Percentiles rank a stretch among this genome's conserved stretches.
These are phyloP conservation scores for Drosophila longiperda DNA, from an alignment of 2,888 invertebrate species.

Conservation along the genomic window DNA sequence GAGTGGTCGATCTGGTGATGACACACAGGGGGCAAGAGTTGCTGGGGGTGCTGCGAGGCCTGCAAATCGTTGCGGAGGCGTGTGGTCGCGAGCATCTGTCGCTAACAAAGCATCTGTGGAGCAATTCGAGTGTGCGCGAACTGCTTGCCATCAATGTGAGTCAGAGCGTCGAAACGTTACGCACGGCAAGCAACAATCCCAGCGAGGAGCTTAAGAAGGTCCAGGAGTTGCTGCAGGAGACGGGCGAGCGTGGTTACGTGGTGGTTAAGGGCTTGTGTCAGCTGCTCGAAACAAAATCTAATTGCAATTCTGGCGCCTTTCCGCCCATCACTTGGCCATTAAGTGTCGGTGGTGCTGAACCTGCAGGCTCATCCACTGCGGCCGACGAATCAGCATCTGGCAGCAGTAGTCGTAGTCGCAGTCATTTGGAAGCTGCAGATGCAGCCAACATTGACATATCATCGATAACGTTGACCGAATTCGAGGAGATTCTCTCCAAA, in stretches of 20 bases:
- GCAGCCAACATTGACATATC: slow-evolving; percentile 84
- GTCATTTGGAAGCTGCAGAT: slow-evolving; percentile 77
- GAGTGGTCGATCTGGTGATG: slow-evolving; percentile 63
- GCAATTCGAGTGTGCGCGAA: slow-evolving; percentile 89
- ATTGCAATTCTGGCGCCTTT: slow-evolving; percentile 51
- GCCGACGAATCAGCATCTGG: slow-evolving; percentile 2
- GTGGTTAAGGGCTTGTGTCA: slow-evolving; percentile 90
- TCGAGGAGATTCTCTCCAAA: slow-evolving; percentile 84
- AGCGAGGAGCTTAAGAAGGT: slow-evolving; percentile 83
- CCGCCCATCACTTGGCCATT: slow-evolving; percentile 34
- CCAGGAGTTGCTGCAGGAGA: slow-evolving; percentile 86
- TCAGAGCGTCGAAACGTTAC: slow-evolving; percentile 64
- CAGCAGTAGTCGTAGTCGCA: slow-evolving; percentile 2
- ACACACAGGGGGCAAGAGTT: slow-evolving; percentile 87
- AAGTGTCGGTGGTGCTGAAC: background rate
- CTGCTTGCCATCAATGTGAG: slow-evolving; percentile 77
- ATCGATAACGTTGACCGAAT: slow-evolving; percentile 83
- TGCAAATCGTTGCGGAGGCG: slow-evolving; percentile 89
- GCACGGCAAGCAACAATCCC: slow-evolving; percentile 72
- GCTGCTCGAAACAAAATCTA: slow-evolving; percentile 84
- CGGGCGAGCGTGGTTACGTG: slow-evolving; percentile 88
- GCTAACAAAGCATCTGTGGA: slow-evolving; percentile 87
- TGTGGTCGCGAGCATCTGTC: slow-evolving; percentile 88
- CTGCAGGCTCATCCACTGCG: background rate
- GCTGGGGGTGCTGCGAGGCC: slow-evolving; percentile 89